phyloP scores from a whole-genome alignment of 23 tunicate genomes.

The Oikopleura albicans region DNA sequence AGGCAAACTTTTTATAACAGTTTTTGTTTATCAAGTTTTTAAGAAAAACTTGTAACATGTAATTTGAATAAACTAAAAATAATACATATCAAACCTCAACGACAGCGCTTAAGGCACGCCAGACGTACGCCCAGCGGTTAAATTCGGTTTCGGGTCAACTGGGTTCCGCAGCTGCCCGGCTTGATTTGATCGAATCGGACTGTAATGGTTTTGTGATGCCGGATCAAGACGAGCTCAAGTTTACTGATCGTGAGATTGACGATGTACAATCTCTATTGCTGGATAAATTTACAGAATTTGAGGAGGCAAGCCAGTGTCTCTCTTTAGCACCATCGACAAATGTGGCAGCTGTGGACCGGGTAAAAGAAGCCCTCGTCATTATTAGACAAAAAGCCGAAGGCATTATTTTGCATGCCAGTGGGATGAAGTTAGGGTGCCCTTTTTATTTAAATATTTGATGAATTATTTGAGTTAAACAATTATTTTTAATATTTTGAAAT shows the following conservation, averaged over 20 bases:
- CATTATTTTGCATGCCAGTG: background rate
- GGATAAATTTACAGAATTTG: slow-evolving; percentile 8
- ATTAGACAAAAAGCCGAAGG: background rate
- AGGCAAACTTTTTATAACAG: too few relatives aligned
- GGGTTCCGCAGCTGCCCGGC: slow-evolving; percentile 58
- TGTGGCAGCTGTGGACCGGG: background rate
- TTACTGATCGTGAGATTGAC: background rate
- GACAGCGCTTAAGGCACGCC: slow-evolving; percentile 36
- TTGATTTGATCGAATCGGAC: slow-evolving; percentile 69
- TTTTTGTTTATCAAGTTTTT: too few relatives aligned
- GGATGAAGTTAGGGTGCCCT: too few relatives aligned
- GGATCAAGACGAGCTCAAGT: slow-evolving; percentile 11
- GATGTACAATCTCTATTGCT: background rate
- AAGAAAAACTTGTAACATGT: too few relatives aligned
- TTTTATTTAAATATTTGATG: too few relatives aligned
- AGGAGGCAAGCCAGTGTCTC: slow-evolving; percentile 3
- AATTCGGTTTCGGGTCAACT: slow-evolving; percentile 45
- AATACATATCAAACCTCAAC: too few relatives aligned
- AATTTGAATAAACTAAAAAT: too few relatives aligned
- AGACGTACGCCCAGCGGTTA: slow-evolving; percentile 36
- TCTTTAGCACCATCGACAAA: slow-evolving; percentile 3
- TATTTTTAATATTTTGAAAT: too few relatives aligned
- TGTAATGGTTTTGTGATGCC: slow-evolving; percentile 24
- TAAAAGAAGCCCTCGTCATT: background rate
- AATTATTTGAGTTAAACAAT: too few relatives aligned